Evolutionary conservation across 1,140 invertebrate genomes (phyloP), one percentile per base, ranked within the genome.

Genomic region (Drosophila albomicans): DNA sequence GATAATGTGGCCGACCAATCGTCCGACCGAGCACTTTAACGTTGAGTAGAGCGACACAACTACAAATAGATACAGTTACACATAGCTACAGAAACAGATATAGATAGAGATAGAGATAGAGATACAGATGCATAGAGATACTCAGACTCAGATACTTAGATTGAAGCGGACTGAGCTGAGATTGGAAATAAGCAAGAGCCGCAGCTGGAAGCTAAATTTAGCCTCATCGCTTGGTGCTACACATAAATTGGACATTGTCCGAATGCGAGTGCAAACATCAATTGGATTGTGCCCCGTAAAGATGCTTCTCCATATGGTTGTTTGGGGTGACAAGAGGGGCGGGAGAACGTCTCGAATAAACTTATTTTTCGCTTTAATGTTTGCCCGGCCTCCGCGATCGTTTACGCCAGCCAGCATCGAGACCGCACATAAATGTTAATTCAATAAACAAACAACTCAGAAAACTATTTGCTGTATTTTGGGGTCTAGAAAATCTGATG

Each of bases 381-480:
- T 45, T 46, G 28, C 10, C 38, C 57, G 51, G 13, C 49, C 49
- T 48, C 43, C 15, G 13, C 51, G 11, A 25, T 25, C n/a, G 4
- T 32, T 32, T 32, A n/a, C 28, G n/a, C 1, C 28, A 25, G n/a
- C 1, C 28, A 25, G 49, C 32, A 56, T 6, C 32, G 52, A 1
- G 13, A 35, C 30, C 57, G 38, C 38, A 58, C 49, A 72, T 65
- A 57, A 81, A 78, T 75, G 67, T 63, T 87, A 87, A 86, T 86
- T 79, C 79, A 86, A 87, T 86, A 86, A 86, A 86, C 82, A 86
- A 86, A 86, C 82, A 87, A 68, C 68, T 73, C 43, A 81, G 79
- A 59, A 86, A 86, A 77, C 79, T 87, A 87, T 86, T 86, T 87
- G 68, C 20, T 25, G 68, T 76, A 43, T 25, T 43, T 43, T 43